phyloP scores from a whole-genome alignment of 1,140 invertebrate species.

The Brachionus sp. region DNA sequence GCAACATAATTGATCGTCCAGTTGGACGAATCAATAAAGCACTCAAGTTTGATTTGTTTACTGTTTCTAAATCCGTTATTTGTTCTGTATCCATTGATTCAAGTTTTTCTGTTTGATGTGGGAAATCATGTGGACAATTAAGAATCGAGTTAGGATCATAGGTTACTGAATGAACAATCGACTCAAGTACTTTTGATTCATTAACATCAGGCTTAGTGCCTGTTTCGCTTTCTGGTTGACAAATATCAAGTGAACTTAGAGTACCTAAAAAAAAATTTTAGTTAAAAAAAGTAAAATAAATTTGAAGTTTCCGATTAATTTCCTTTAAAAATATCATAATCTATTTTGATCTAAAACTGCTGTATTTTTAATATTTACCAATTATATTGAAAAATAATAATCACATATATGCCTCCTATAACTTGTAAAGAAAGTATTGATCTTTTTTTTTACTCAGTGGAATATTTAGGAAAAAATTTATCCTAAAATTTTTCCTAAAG shows the following conservation, averaged over 20 bases:
- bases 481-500: no score
- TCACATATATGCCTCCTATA: no score
- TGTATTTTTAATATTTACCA: no score
- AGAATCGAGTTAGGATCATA: conserved; percentile 43
- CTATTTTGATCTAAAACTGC: no score
- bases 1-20: background rate
- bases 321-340: no score
- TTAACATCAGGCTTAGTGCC: background rate
- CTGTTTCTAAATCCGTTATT: background rate
- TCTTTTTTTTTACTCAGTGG: no score
- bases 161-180: background rate
- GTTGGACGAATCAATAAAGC: background rate
- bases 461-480: no score
- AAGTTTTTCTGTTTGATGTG: background rate
- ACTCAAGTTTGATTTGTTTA: background rate
- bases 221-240: background rate
- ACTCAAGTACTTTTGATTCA: background rate
- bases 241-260: background rate
- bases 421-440: no score
- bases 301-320: no score
- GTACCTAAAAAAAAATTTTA: background rate
- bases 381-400: no score
- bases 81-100: conserved; percentile 8
- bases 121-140: conserved; percentile 43
- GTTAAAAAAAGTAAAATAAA: no score